Percentiles rank a stretch among this genome's conserved stretches.
Evolutionary conservation across 2,888 invertebrate species (phyloP).

Genomic region (Leptinotarsa juncta): DNA sequence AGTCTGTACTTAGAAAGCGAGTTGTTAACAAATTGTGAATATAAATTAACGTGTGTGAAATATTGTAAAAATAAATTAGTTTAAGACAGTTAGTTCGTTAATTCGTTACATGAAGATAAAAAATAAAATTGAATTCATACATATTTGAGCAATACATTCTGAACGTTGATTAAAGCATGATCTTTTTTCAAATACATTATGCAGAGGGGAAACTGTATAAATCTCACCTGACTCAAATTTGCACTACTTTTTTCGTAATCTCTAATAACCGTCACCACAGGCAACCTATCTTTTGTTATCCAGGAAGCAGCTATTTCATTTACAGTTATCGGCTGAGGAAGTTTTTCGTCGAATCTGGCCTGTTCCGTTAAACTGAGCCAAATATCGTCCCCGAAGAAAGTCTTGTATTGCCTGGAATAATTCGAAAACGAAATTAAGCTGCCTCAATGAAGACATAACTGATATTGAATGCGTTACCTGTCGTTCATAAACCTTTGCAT

Average conservation of each 20-base stretch:
- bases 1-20: too few relatives aligned
- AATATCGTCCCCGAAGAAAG: conserved; percentile 83
- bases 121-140: too few relatives aligned
- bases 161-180: too few relatives aligned
- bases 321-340: conserved; percentile 72
- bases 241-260: conserved; percentile 75
- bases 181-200: too few relatives aligned
- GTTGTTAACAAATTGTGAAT: too few relatives aligned
- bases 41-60: too few relatives aligned
- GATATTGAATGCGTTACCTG: conserved; percentile 63
- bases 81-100: too few relatives aligned
- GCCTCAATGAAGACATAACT: background rate
- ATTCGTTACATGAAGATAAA: too few relatives aligned
- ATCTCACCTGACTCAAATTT: conserved; percentile 72
- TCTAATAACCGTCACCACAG: conserved; percentile 78
- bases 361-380: conserved; percentile 80
- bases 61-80: too few relatives aligned
- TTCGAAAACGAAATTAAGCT: background rate
- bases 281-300: conserved; percentile 84
- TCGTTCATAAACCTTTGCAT: conserved; percentile 76
- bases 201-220: too few relatives aligned
- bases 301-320: conserved; percentile 82
- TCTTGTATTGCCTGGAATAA: conserved; percentile 73
- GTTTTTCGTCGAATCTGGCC: conserved; percentile 71
- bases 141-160: too few relatives aligned